These are phyloP conservation scores for Troides aeacus DNA, from an alignment of 2,888 invertebrate genomes.

Conservation along the genomic window DNA sequence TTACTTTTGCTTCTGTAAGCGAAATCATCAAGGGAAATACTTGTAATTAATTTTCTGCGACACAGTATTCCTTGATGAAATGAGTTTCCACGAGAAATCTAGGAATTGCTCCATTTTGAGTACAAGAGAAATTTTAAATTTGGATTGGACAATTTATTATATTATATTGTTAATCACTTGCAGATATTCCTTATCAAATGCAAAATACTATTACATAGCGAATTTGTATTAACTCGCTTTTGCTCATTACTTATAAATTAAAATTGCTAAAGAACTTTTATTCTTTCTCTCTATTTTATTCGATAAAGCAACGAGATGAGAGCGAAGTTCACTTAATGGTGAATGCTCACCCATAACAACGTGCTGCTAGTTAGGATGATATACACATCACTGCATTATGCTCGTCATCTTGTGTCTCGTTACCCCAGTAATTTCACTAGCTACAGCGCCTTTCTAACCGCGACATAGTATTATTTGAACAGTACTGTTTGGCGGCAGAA, in stretches of 20 bases:
- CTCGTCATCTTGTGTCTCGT: no score
- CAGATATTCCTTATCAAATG: background rate
- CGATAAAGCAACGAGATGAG: no score
- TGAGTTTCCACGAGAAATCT: slow-evolving; percentile 5
- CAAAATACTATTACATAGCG: background rate
- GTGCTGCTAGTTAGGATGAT: no score
- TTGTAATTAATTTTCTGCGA: slow-evolving; percentile 8
- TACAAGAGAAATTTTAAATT: slow-evolving; percentile 8
- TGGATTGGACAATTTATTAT: background rate
- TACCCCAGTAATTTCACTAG: no score
- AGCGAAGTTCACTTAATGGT: no score
- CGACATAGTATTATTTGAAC: no score
- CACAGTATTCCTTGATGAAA: slow-evolving; percentile 10
- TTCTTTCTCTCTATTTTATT: no score
- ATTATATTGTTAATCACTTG: background rate
- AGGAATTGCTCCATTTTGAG: background rate
- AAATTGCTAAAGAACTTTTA: background rate
- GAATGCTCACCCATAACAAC: no score
- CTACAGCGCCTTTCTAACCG: no score
- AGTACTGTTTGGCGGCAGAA: no score
- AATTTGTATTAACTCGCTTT: background rate
- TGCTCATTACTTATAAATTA: background rate
- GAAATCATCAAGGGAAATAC: slow-evolving; percentile 14
- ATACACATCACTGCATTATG: no score
- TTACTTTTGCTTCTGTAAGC: slow-evolving; percentile 5